phyloP scores from a whole-genome alignment of 2,888 invertebrate genomes.

The Eurytoma californica region DNA sequence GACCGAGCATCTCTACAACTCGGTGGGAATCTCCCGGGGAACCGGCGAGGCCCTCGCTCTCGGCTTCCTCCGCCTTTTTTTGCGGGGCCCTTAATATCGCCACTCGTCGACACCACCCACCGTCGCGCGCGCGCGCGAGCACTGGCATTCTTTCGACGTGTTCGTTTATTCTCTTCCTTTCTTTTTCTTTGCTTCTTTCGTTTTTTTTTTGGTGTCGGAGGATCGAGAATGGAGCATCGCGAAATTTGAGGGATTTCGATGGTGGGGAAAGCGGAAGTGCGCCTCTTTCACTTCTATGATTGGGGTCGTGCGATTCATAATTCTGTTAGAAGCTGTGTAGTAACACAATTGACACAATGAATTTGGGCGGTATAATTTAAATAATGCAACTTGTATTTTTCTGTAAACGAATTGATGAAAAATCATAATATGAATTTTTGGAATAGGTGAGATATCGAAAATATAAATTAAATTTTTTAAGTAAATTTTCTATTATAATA shows the following conservation, averaged over 20 bases:
- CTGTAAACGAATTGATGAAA: no score
- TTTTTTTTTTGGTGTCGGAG: constrained; percentile 33
- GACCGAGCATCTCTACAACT: constrained; percentile 27
- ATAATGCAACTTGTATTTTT: no score
- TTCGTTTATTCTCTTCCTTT: no score
- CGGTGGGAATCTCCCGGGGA: neutral
- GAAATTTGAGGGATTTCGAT: constrained; percentile 1
- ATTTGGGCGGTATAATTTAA: no score
- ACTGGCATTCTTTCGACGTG: no score
- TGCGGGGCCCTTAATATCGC: constrained; percentile 60
- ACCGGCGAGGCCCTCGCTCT: constrained; percentile 30
- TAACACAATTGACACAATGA: no score
- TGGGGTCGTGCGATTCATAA: neutral
- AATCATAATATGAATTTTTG: no score
- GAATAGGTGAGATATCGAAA: no score
- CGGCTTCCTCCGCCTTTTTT: constrained; percentile 51
- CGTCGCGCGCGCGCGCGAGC: constrained; percentile 1
- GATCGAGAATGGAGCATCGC: constrained; percentile 4
- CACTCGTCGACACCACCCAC: constrained; percentile 50
- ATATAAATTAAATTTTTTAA: no score
- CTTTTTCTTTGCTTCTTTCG: constrained; percentile 14
- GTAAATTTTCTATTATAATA: no score
- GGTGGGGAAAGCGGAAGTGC: constrained; percentile 48
- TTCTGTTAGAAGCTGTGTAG: no score
- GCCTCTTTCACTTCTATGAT: constrained; percentile 2